A percentile compares a stretch with the other conserved stretches of the same genome.
Conservation (phyloP, 2,113 vertebrate species). For the Tachycineta bicolor region DNA sequence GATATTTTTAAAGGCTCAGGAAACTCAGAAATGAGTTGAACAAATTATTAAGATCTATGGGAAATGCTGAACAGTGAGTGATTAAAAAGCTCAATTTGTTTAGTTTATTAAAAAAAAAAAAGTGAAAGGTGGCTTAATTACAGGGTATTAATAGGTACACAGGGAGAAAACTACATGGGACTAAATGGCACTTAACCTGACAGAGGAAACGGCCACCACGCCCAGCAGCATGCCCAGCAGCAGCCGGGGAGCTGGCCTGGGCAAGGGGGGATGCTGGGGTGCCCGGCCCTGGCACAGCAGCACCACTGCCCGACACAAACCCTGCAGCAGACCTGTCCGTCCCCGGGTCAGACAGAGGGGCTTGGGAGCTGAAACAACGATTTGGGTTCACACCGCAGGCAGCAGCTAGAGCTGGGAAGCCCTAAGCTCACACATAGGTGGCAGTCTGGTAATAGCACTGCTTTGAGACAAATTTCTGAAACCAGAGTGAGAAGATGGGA, state of each 20-base stretch:
- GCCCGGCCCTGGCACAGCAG: neutral
- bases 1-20: neutral
- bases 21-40: neutral
- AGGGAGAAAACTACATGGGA: neutral
- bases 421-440: accelerated
- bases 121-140: neutral
- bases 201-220: accelerated
- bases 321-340: accelerated
- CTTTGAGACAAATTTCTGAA: neutral
- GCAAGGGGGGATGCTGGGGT: neutral
- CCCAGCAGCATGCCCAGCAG: accelerated
- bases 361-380: neutral
- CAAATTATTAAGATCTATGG: neutral
- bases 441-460: neutral
- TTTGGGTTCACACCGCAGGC: neutral
- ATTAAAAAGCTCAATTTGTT: neutral
- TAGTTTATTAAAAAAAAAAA: neutral
- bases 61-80: neutral
- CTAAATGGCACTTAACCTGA: neutral
- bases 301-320: accelerated
- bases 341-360: accelerated
- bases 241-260: accelerated
- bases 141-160: neutral
- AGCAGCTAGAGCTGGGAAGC: neutral
- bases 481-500: neutral